Conservation (phyloP, 2,888 invertebrate species). For the Drosophila multiciliata region DNA sequence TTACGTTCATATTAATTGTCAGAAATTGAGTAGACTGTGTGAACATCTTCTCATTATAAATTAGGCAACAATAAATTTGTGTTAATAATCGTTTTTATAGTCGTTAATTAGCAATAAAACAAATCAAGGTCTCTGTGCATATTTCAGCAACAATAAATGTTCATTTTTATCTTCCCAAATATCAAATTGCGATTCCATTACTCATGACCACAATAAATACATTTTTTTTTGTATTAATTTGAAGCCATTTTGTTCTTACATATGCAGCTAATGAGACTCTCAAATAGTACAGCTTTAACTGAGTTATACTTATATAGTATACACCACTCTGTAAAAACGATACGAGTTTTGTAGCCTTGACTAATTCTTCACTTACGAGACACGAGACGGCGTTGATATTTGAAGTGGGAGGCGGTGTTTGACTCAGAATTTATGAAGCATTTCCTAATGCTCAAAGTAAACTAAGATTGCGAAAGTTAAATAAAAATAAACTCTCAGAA, state of each 20-base stretch:
- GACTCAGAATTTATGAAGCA: conserved; percentile 24
- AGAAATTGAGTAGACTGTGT: background rate
- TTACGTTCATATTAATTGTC: background rate
- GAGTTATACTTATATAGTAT: background rate
- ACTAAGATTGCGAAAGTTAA: conserved; percentile 18
- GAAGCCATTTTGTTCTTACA: background rate
- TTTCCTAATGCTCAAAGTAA: conserved; percentile 30
- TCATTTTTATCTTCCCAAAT: conserved; percentile 5
- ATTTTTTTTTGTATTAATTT: background rate
- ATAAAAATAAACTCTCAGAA: background rate
- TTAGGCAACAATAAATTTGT: background rate
- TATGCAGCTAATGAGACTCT: conserved; percentile 21
- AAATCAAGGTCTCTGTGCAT: conserved; percentile 4
- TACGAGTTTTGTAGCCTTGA: conserved; percentile 21
- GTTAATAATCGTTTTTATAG: background rate
- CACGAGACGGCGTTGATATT: background rate
- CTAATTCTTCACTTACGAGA: conserved; percentile 16
- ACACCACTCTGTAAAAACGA: background rate
- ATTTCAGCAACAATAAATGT: background rate
- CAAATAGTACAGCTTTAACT: conserved; percentile 22
- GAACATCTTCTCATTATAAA: background rate
- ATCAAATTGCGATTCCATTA: conserved; percentile 34
- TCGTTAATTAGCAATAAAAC: conserved; percentile 2
- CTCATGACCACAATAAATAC: conserved; percentile 6
- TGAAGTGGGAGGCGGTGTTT: conserved; percentile 35